These are phyloP conservation scores for Leptopilina myrica DNA, from an alignment of 2,888 invertebrate species.

Conservation along the genomic window DNA sequence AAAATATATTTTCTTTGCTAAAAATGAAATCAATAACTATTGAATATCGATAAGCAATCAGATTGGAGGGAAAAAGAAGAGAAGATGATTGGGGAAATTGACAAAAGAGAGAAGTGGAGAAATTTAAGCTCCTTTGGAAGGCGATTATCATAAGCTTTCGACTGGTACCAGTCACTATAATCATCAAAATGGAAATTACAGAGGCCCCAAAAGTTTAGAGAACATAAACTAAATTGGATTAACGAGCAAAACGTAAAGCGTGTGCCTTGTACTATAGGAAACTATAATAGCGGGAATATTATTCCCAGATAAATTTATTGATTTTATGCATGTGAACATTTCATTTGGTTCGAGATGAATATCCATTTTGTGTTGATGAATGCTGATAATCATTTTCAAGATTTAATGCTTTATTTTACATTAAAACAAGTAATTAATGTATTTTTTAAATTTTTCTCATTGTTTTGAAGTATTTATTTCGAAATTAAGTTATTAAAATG, in stretches of 20 bases:
- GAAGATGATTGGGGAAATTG: slow-evolving; percentile 32
- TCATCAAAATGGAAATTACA: slow-evolving; percentile 20
- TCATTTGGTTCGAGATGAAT: background rate
- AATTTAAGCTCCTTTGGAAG: slow-evolving; percentile 50
- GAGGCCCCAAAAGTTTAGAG: slow-evolving; percentile 42
- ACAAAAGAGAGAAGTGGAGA: slow-evolving; percentile 34
- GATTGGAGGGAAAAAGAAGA: slow-evolving; percentile 2
- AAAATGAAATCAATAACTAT: background rate
- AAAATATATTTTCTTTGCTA: background rate
- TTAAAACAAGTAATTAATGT: no score
- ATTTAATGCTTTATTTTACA: no score
- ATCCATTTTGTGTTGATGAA: background rate
- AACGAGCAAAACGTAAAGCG: slow-evolving; percentile 44
- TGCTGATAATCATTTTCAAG: background rate
- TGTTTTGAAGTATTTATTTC: no score
- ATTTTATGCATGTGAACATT: slow-evolving; percentile 2
- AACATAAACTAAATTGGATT: slow-evolving; percentile 55
- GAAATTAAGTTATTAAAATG: no score
- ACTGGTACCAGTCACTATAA: slow-evolving; percentile 26
- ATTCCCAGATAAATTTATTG: slow-evolving; percentile 15
- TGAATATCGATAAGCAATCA: slow-evolving; percentile 20
- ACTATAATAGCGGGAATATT: slow-evolving; percentile 8
- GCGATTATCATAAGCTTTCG: slow-evolving; percentile 63
- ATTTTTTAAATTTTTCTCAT: no score
- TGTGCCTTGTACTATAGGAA: background rate